Evolutionary conservation across 2,888 invertebrate genomes (phyloP).

Genomic region (Ischnura elegans): DNA sequence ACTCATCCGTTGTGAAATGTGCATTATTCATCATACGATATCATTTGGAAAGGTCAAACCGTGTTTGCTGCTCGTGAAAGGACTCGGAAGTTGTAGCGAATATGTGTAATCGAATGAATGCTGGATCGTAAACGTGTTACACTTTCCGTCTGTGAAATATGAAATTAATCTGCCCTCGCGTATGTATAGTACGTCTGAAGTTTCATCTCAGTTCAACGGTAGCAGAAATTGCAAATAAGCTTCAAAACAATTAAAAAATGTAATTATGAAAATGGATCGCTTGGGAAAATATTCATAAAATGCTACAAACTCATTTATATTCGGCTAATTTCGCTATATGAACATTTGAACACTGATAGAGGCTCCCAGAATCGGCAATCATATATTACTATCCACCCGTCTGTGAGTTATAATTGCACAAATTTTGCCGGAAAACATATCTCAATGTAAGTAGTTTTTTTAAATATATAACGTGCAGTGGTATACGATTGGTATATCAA

Average conservation of each 20-base stretch:
- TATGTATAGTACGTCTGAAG: not conserved
- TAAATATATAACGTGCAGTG: too few relatives aligned
- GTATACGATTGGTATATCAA: too few relatives aligned
- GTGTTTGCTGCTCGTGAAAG: not conserved
- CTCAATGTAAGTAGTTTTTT: too few relatives aligned
- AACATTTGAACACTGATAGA: too few relatives aligned
- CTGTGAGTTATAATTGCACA: too few relatives aligned
- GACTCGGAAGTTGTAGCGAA: not conserved
- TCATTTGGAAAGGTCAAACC: conserved; percentile 16
- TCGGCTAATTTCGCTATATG: not conserved
- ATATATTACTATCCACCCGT: too few relatives aligned
- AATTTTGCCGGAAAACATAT: too few relatives aligned
- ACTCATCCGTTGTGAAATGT: not conserved
- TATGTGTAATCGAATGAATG: not conserved
- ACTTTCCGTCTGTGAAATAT: not conserved
- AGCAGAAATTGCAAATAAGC: not conserved
- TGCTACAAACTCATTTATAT: not conserved
- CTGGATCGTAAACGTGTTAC: not conserved
- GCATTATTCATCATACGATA: conserved; percentile 5
- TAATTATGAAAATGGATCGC: not conserved
- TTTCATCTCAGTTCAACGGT: not conserved
- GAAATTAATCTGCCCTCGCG: not conserved
- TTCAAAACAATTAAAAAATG: not conserved
- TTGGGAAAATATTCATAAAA: not conserved
- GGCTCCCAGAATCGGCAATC: too few relatives aligned